Base-by-base conservation (phyloP, 2,797 vertebrate species). In the Amblyopsis hoosieri region DNA sequence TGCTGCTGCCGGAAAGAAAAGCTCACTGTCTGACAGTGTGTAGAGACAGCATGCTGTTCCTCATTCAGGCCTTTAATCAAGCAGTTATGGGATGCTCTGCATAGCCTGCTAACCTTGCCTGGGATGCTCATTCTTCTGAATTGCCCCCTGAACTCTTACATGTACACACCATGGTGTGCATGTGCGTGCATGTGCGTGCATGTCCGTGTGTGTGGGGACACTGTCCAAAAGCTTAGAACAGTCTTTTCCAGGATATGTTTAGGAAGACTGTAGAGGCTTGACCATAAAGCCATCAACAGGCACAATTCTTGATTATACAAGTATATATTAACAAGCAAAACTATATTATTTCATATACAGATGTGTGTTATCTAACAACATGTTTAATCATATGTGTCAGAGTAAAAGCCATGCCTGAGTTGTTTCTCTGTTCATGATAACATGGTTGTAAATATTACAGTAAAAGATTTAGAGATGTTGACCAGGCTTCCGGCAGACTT, bases 61-160 rank as follows among this genome's bases (percentile, higher is more conserved):
- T 89, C 80, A 85, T 87, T 85, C 78, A 64, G 74, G 79, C 74
- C 85, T 85, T 86, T 86, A 87, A 88, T 85, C 83, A 87, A 71
- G 47, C 57, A 57, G 66, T 70, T 15, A 59, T 68, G 76, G 79
- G 84, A 87, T 79, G 78, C 83, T 74, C 72, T 54, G 75, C 67
- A 31, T 75, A 72, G 62, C 60, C 71, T 37, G 51, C 62, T 67
- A 74, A 84, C 68, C 78, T 74, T 68, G 69, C 73, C 72, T 60
- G 33, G 31, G 57, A 59, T 52, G 64, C 51, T 78, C 61, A 70
- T 76, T 74, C 68, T 77, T 79, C 71, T 55, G 64, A 29, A 67
- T 72, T 31, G 60, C 63, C 59, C 46, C 52, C 58, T 67, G 46
- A 71, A 55, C 66, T 29, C 3, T 66, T 75, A 29, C 60, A 46